Base-by-base conservation (phyloP, 2,888 invertebrate species). In the Drosophila pseudotakahashii region DNA sequence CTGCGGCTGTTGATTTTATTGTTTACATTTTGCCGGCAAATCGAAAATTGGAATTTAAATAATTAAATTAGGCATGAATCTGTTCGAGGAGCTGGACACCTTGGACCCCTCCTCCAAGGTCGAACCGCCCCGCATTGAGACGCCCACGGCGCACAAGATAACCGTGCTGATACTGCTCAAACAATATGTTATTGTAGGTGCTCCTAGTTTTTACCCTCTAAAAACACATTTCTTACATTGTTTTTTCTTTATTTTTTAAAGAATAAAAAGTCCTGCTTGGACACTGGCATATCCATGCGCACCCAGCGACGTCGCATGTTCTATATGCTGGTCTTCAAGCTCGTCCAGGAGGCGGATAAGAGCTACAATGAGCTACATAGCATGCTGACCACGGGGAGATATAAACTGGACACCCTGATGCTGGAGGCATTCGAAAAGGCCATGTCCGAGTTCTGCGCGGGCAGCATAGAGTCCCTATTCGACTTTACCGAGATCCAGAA, bases 281-380 rank as follows among this genome's bases (percentile, higher is more conserved):
- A 91, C 37, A 74, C 86, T 3, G 91, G 89, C 2, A 78, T 89
- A 0, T 78, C 51, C 73, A 90, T 83, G 93, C 93, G 58, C 23
- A 93, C 95, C 16, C 94, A 94, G 88, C 94, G 95, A 74, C 93
- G 96, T 62, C 94, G 96, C 79, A 95, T 96, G 89, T 97, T 97
- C 91, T 96, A 97, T 92, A 95, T 97, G 91, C 93, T 96, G 7
- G 94, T 96, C 34, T 92, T 97, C 14, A 96, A 96, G 91, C 92
- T 97, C 30, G 95, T 97, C 76, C 92, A 96, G 94, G 95, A 95
- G 78, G 96, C 96, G 19, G 97, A 97, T 89, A 94, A 97, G 94
- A 94, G 95, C 66, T 94, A 96, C 75, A 94, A 93, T 79, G 95
- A 95, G 85, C 91, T 95, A 64, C 94, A 95, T 91, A 93, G 93